Conservation (phyloP, 2,888 invertebrate genomes). For the Zelleria hepariella region DNA sequence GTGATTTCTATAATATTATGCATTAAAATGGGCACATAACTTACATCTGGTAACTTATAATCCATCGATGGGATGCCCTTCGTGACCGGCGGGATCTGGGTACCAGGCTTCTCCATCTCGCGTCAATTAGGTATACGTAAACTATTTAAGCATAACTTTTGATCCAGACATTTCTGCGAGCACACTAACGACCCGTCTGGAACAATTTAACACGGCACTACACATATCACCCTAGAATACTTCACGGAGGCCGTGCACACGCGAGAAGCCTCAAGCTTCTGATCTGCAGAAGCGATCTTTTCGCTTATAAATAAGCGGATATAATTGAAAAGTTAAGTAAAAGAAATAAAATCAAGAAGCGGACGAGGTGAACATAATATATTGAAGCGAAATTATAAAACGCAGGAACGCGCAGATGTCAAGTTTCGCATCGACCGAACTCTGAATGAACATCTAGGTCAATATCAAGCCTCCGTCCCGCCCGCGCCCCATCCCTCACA, state of each 20-base stretch:
- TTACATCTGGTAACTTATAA: conserved; percentile 47
- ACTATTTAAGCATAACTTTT: conserved; percentile 31
- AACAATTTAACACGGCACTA: conserved; percentile 30
- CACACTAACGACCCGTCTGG: conserved; percentile 29
- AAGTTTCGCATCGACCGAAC: conserved; percentile 72
- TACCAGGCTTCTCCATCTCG: conserved; percentile 35
- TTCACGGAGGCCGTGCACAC: conserved; percentile 5
- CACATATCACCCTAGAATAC: conserved; percentile 34
- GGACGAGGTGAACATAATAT: conserved; percentile 36
- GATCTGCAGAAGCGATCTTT: not conserved
- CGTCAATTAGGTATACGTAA: conserved; percentile 12
- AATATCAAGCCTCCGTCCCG: conserved; percentile 63
- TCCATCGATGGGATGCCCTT: conserved; percentile 44
- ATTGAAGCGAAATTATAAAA: conserved; percentile 50
- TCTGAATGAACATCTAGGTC: conserved; percentile 72
- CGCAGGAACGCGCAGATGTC: conserved; percentile 70
- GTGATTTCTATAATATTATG: not conserved
- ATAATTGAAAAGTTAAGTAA: not conserved
- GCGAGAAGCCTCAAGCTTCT: conserved; percentile 15
- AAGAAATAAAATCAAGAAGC: conserved; percentile 34
- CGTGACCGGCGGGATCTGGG: conserved; percentile 39
- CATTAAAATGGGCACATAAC: conserved; percentile 22
- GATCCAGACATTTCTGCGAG: conserved; percentile 30
- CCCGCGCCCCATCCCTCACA: conserved; percentile 30
- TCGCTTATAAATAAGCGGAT: not conserved